phyloP scores from a whole-genome alignment of 2,797 vertebrate genomes.

The Siniperca undulata region DNA sequence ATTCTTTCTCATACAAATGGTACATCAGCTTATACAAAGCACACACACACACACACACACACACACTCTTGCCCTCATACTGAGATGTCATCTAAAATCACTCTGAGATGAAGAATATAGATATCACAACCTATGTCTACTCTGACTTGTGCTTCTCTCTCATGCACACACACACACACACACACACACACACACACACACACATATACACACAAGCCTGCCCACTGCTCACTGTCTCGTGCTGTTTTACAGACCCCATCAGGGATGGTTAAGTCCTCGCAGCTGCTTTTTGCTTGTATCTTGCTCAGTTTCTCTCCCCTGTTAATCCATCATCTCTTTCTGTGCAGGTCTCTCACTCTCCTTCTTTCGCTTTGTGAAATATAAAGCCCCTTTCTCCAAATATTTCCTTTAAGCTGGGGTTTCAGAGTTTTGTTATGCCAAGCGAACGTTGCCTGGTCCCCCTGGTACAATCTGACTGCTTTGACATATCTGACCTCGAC shows the following conservation, averaged over 20 bases:
- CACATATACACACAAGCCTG: slow-evolving; percentile 8
- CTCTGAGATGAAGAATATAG: slow-evolving; percentile 49
- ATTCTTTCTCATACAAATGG: slow-evolving; percentile 49
- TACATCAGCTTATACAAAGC: slow-evolving; percentile 13
- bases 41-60: neutral
- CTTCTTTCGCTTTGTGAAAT: slow-evolving; percentile 77
- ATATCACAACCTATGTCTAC: slow-evolving; percentile 41
- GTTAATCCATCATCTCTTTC: slow-evolving; percentile 82
- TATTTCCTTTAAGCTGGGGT: slow-evolving; percentile 89
- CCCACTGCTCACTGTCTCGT: slow-evolving; percentile 48
- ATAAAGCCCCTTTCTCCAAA: slow-evolving; percentile 84
- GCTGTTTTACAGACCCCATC: slow-evolving; percentile 74
- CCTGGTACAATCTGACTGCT: slow-evolving; percentile 78
- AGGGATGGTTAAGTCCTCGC: slow-evolving; percentile 78
- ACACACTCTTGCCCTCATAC: neutral
- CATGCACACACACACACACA: slow-evolving; percentile 26
- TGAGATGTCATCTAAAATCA: slow-evolving; percentile 50
- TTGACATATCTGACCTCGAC: slow-evolving; percentile 80
- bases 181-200: slow-evolving; percentile 32
- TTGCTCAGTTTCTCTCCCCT: slow-evolving; percentile 70
- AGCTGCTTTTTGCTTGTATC: slow-evolving; percentile 82
- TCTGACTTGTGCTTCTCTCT: slow-evolving; percentile 1
- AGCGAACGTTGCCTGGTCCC: slow-evolving; percentile 78
- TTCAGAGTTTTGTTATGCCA: slow-evolving; percentile 88
- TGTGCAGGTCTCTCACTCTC: slow-evolving; percentile 71